Evolutionary conservation across 2,797 vertebrate genomes (phyloP), one percentile per base, ranked within the genome.

Genomic region (Pseudomugil gertrudae): DNA sequence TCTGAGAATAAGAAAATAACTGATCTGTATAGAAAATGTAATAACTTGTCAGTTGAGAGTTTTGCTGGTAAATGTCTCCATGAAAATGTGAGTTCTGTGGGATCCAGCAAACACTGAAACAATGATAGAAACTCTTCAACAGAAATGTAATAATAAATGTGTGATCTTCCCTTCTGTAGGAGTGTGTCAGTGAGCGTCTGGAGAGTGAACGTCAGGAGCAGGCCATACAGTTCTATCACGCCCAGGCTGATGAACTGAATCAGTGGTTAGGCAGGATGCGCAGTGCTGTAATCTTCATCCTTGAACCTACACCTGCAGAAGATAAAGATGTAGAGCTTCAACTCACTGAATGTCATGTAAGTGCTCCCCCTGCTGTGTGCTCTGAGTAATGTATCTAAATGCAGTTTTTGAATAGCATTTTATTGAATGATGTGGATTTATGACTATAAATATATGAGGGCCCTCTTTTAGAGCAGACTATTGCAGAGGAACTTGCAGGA

Each of bases 281-380:
- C 45, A 89, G 93, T 9, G 91, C 92, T 0, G 81, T 91, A 2
- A 73, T 61, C 69, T 83, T 80, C 75, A 56, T 92, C 64, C 73
- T 93, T 3, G 87, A 91, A 62, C 77, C 79, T 0, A 59, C 66
- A 57, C 75, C 90, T 89, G 10, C 27, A 50, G 92, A 93, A 53
- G 95, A 98, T 23, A 87, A 93, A 57, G 95, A 96, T 72, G 95
- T 95, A 94, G 96, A 98, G 77, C 93, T 95, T 38, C 96, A 97
- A 86, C 94, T 98, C 13, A 86, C 91, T 56, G 95, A 97, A 67
- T 99, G 96, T 86, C 96, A 98, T 95, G 98, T 98, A 79, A 81
- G 57, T 38, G 67, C 73, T 48, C 77, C 84, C 50, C 52, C 83
- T 87, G 63, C 67, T 85, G 81, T 64, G 19, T 52, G 47, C 6